Base-by-base conservation (phyloP, 2,797 vertebrate genomes). In the Telmatherina bonti region DNA sequence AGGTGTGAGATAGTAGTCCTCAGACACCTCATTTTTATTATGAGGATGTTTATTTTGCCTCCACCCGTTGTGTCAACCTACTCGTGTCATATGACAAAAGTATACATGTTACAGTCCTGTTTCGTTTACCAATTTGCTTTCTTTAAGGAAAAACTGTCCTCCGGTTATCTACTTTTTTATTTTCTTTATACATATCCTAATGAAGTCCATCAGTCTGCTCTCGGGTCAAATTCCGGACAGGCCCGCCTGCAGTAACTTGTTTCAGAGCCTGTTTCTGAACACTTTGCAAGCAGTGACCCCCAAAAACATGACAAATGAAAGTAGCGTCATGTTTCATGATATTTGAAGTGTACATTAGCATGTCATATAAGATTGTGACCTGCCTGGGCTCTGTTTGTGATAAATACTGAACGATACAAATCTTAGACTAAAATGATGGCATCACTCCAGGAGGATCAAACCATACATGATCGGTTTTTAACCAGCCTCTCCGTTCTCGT, bases 381-480 rank as follows among this genome's bases (percentile, higher is more conserved):
- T 45, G 43, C 18, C 6, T n/a, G 18, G 7, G 16, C 11, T 0
- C 33, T n/a, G 11, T 67, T 20, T 20, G 22, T n/a, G 45, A 27
- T 0, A 7, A 59, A 49, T 38, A 51, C 1, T 51, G 55, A 67
- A 31, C 2, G 16, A 51, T 26, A 24, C 12, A 51, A 51, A 24
- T 51, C 3, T 27, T 0, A 13, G 26, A 16, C 26, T 57, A 62
- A 26, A 30, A 66, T 58, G 62, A 49, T 67, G 4, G 70, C 38
- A 1, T 73, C n/a, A 65, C 0, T 13, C 41, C 36, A 53, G n/a
- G 59, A 12, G 22, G 38, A 72, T 59, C 62, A 76, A 51, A 51
- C 47, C 11, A 22, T 24, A 13, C 22, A 12, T 36, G 38, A 71
- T 35, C 27, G 15, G 13, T n/a, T 36, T 80, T 85, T 64, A 63